phyloP scores from a whole-genome alignment of 2,797 vertebrate genomes.

The Sebastes goodei region DNA sequence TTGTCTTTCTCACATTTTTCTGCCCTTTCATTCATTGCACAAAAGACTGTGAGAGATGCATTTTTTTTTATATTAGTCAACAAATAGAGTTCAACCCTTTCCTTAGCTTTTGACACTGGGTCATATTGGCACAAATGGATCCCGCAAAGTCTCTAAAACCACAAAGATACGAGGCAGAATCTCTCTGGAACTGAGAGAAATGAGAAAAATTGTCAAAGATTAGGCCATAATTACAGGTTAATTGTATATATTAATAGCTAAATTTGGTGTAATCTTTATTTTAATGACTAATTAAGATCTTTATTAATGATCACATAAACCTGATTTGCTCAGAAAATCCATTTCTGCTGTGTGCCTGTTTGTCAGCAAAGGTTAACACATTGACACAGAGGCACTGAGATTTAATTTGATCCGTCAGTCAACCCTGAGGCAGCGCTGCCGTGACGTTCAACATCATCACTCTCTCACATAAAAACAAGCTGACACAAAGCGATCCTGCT shows the following conservation, averaged over 20 bases:
- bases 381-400: slow-evolving; percentile 22
- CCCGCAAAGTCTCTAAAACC: background rate
- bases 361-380: slow-evolving; percentile 41
- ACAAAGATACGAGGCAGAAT: background rate
- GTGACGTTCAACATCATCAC: slow-evolving; percentile 22
- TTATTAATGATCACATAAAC: background rate
- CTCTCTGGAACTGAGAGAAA: background rate
- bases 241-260: background rate
- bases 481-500: slow-evolving; percentile 24
- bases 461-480: slow-evolving; percentile 12
- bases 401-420: slow-evolving; percentile 39
- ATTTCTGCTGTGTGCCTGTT: slow-evolving; percentile 20
- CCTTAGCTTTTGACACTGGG: background rate
- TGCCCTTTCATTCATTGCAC: background rate
- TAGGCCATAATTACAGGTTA: background rate
- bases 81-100: background rate
- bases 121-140: background rate
- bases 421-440: slow-evolving; percentile 11
- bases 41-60: background rate
- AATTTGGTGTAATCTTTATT: background rate
- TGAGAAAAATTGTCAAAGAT: background rate
- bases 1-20: background rate
- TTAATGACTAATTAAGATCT: background rate
- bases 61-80: background rate
- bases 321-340: slow-evolving; percentile 5